Percentiles rank a stretch among this genome's conserved stretches.
Conservation (phyloP, 2,113 vertebrate genomes). For the Abramis brama region DNA sequence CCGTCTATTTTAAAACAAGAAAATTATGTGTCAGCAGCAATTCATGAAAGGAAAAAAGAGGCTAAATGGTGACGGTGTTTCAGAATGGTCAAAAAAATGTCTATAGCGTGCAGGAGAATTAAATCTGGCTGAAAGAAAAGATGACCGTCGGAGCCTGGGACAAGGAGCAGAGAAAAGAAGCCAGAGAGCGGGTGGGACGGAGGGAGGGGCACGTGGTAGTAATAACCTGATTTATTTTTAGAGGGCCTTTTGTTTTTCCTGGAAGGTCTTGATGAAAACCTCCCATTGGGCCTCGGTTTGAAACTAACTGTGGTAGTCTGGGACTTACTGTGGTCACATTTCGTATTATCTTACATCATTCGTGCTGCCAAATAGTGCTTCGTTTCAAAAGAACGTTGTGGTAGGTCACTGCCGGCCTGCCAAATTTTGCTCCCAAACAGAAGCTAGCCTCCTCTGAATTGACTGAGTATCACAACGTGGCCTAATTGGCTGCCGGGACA, state of each 20-base stretch:
- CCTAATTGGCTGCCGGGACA: conserved; percentile 46
- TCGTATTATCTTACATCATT: conserved; percentile 54
- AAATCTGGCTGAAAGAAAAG: conserved; percentile 43
- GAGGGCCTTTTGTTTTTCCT: conserved; percentile 59
- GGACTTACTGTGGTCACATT: conserved; percentile 50
- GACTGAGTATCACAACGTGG: conserved; percentile 35
- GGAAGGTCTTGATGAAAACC: conserved; percentile 55
- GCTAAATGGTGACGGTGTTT: conserved; percentile 44
- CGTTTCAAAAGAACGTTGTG: conserved; percentile 50
- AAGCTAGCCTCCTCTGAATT: conserved; percentile 47
- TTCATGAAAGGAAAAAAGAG: not conserved
- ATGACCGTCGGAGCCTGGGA: conserved; percentile 15
- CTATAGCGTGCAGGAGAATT: conserved; percentile 34
- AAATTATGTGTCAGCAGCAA: conserved; percentile 10
- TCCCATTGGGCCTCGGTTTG: conserved; percentile 50
- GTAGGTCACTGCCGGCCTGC: conserved; percentile 43
- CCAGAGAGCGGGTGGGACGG: conserved; percentile 29
- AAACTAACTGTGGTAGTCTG: conserved; percentile 54
- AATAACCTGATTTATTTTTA: conserved; percentile 62
- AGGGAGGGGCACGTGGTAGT: conserved; percentile 49
- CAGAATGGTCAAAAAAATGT: conserved; percentile 31
- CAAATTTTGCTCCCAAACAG: conserved; percentile 50
- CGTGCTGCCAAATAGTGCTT: conserved; percentile 41
- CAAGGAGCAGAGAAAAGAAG: conserved; percentile 38
- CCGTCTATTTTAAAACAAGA: conserved; percentile 21